A percentile compares a stretch with the other conserved stretches of the same genome.
Evolutionary conservation across 2,888 invertebrate genomes (phyloP).

Genomic region (Catocala nupta): DNA sequence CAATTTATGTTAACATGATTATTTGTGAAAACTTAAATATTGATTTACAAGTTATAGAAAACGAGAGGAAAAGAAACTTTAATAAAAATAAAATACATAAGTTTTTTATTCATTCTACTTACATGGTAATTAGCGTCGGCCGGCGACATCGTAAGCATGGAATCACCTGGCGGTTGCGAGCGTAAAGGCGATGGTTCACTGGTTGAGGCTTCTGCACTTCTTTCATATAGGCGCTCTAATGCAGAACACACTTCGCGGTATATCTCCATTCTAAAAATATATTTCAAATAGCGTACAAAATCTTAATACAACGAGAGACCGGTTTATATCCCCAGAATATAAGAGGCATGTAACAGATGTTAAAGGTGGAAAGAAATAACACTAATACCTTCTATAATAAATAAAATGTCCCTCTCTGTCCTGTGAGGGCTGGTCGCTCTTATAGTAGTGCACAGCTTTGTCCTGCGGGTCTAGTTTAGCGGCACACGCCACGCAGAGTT

Average conservation of each 20-base stretch:
- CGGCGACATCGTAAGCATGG: constrained; percentile 71
- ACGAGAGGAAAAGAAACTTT: too few relatives aligned
- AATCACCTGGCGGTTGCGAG: constrained; percentile 59
- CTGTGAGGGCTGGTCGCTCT: constrained; percentile 93
- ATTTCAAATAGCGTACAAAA: too few relatives aligned
- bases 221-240: constrained; percentile 90
- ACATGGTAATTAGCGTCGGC: constrained; percentile 83
- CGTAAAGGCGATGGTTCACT: constrained; percentile 73
- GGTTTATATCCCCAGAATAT: too few relatives aligned
- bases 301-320: too few relatives aligned
- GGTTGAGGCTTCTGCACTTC: constrained; percentile 81
- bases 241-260: constrained; percentile 95
- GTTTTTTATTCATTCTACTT: constrained; percentile 9
- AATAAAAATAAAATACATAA: too few relatives aligned
- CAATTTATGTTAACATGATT: too few relatives aligned
- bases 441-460: constrained; percentile 95
- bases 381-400: constrained; percentile 88
- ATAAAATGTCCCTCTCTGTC: constrained; percentile 94
- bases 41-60: too few relatives aligned
- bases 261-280: constrained; percentile 91
- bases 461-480: constrained; percentile 95
- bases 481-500: constrained; percentile 94
- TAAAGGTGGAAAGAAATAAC: too few relatives aligned
- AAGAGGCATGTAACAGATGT: too few relatives aligned
- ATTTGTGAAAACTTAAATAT: too few relatives aligned